Base-by-base conservation (phyloP, 2,888 invertebrate species). In the Mythimna vitellina region DNA sequence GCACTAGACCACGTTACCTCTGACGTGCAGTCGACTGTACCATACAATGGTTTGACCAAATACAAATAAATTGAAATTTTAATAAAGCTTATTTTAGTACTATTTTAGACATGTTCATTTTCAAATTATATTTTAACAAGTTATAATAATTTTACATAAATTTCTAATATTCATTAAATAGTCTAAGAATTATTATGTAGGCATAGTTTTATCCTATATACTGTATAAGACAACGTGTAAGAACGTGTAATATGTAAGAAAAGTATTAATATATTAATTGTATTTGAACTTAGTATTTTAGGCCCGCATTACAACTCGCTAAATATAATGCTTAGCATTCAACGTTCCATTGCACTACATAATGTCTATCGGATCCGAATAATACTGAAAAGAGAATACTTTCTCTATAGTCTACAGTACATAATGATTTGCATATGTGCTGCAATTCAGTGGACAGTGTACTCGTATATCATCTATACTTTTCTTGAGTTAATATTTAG, bases 301-400 rank as follows among this genome's bases (percentile, higher is more conserved):
- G 38, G 53, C n/a, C 53, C 53, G 38, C 29, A 42, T 32, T 54
- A 38, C 53, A 65, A 29, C 66, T 65, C 22, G 32, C 54, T 54
- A 42, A 54, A 54, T 42, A 32, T 10, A 42, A 38, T 38, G 29
- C 20, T 25, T 17, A 7, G 1, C 29, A 14, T 29, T 49, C 49
- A 49, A 42, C 9, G 38, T 42, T 42, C 38, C 38, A 3, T 38
- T 38, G 3, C 12, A 42, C 12, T 12, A 42, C 38, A 42, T 4
- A 10, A 42, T 42, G 38, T 12, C 38, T 42, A 3, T 42, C 3
- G 38, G 35, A 35, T 35, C 9, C 9, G 9, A 35, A 35, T 35
- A 35, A 35, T 35, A 2, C 8, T 35, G 1, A 35, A 9, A 35
- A 9, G 8, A 38, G 10, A 38, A 9, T 12, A 42, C 12, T 42